Evolutionary conservation across 2,888 invertebrate genomes (phyloP).

Genomic region (Ptycholaimellus sp.): DNA sequence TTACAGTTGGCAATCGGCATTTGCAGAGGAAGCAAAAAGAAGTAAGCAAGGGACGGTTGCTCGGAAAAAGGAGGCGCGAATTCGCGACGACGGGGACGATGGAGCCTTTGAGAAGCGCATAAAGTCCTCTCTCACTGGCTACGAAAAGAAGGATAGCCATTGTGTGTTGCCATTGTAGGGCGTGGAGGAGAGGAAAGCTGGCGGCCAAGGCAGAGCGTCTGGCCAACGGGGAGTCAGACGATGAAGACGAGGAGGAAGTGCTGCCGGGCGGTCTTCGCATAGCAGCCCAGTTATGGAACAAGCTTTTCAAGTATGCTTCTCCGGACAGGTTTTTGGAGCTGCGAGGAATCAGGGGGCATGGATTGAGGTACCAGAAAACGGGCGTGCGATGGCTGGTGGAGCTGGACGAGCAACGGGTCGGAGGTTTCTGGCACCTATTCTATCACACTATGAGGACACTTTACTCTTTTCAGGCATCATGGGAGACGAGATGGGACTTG

Average conservation of each 20-base stretch:
- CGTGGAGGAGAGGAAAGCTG: background rate
- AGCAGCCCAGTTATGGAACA: slow-evolving; percentile 11
- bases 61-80: no score
- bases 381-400: slow-evolving; percentile 77
- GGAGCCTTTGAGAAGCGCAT: slow-evolving; percentile 11
- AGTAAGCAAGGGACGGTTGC: no score
- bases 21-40: no score
- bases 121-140: no score
- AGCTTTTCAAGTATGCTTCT: slow-evolving; percentile 13
- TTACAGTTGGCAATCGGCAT: no score
- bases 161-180: background rate
- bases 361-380: slow-evolving; percentile 47
- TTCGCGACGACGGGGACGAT: slow-evolving; percentile 18
- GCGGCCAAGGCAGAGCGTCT: slow-evolving; percentile 1
- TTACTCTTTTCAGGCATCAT: no score
- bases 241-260: slow-evolving; percentile 6
- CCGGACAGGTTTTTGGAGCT: background rate
- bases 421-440: no score
- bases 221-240: background rate
- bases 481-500: slow-evolving; percentile 64
- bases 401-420: slow-evolving; percentile 51
- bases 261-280: slow-evolving; percentile 10
- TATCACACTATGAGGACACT: no score
- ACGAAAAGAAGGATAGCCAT: background rate
- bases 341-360: no score